These are phyloP conservation scores for Pterocles gutturalis DNA, from an alignment of 2,113 vertebrate genomes.

Conservation along the genomic window DNA sequence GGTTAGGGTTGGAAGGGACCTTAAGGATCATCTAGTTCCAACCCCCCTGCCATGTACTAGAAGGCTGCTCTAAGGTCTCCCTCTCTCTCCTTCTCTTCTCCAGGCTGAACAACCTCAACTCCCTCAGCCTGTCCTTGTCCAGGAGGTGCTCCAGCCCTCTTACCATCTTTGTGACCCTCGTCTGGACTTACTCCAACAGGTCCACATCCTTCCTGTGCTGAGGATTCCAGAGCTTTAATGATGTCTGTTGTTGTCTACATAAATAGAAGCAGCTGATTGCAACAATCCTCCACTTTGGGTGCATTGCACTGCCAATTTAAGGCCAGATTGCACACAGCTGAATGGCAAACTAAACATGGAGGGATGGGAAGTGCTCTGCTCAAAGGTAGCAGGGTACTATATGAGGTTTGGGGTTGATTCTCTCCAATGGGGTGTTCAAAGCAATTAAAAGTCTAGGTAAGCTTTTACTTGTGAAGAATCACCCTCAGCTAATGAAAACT, in stretches of 20 bases:
- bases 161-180: too few relatives aligned
- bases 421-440: neutral
- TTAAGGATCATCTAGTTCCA: too few relatives aligned
- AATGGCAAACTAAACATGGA: neutral
- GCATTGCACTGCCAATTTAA: neutral
- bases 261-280: conserved; percentile 33
- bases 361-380: neutral
- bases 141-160: too few relatives aligned
- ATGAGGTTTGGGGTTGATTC: neutral
- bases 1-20: too few relatives aligned
- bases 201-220: too few relatives aligned
- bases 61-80: too few relatives aligned
- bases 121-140: too few relatives aligned
- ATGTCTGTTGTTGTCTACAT: conserved; percentile 6
- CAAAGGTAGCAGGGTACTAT: neutral
- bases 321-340: neutral
- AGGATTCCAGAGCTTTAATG: neutral
- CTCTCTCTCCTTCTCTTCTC: too few relatives aligned
- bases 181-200: too few relatives aligned
- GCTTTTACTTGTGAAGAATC: neutral
- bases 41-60: too few relatives aligned
- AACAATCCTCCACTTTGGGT: conserved; percentile 17
- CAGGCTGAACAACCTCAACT: too few relatives aligned
- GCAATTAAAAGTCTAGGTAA: neutral
- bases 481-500: neutral